phyloP scores from a whole-genome alignment of 2,888 invertebrate genomes.

The Idaea straminata region DNA sequence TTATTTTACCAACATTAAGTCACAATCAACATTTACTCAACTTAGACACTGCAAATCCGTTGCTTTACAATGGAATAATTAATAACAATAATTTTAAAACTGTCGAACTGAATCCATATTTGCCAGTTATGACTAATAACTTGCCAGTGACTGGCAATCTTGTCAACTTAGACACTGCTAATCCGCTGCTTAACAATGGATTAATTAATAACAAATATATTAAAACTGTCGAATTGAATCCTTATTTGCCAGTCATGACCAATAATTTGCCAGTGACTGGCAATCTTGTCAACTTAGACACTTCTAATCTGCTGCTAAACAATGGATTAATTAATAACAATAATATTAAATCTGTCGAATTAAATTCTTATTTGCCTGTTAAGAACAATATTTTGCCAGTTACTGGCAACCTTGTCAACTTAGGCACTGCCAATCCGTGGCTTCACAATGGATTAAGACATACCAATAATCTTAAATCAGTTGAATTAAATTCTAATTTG shows the following conservation, averaged over 20 bases:
- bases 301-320: neutral
- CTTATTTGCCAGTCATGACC: neutral
- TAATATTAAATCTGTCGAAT: no score
- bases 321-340: neutral
- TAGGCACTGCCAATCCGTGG: neutral
- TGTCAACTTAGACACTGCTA: neutral
- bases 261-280: conserved; percentile 3
- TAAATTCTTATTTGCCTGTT: neutral
- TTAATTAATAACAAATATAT: conserved; percentile 7
- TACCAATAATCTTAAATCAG: conserved; percentile 4
- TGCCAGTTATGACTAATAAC: neutral
- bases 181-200: conserved; percentile 1
- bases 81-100: no score
- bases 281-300: neutral
- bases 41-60: no score
- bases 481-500: neutral
- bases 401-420: neutral
- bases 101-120: no score
- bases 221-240: neutral
- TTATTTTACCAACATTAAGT: neutral
- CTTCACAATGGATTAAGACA: conserved; percentile 5
- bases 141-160: neutral
- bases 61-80: no score
- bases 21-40: neutral
- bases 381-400: conserved; percentile 4